These are phyloP conservation scores for Petrocephalus sullivani DNA, from an alignment of 2,797 vertebrate species.

Conservation along the genomic window DNA sequence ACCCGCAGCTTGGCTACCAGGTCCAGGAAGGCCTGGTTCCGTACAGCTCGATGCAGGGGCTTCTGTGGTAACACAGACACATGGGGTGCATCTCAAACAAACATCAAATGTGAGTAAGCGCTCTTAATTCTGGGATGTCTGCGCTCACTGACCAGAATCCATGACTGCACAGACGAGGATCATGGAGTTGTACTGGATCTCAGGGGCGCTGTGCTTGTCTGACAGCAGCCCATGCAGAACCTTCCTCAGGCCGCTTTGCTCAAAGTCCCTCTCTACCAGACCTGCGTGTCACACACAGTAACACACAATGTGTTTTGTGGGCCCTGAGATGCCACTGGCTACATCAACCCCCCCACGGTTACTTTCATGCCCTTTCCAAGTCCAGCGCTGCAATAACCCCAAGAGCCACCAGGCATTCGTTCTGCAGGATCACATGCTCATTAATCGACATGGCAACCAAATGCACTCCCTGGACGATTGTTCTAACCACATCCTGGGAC, in stretches of 20 bases:
- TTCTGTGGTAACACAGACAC: conserved; percentile 58
- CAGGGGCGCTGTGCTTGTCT: conserved; percentile 88
- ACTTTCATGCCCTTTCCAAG: conserved; percentile 64
- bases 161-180: conserved; percentile 90
- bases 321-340: not conserved
- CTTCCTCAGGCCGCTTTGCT: conserved; percentile 77
- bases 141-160: conserved; percentile 77
- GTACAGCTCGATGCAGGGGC: conserved; percentile 86
- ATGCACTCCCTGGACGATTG: conserved; percentile 86
- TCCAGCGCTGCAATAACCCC: conserved; percentile 89
- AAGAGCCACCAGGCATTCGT: conserved; percentile 91
- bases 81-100: not conserved
- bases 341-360: too few relatives aligned
- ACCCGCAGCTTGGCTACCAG: conserved; percentile 86
- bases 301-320: not conserved
- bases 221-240: conserved; percentile 92
- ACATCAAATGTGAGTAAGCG: not conserved
- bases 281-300: not conserved
- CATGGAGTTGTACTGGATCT: conserved; percentile 99
- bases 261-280: conserved; percentile 85
- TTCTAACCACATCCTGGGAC: conserved; percentile 83
- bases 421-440: conserved; percentile 99
- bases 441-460: conserved; percentile 96
- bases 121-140: not conserved
- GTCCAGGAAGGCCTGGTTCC: conserved; percentile 83